phyloP scores from a whole-genome alignment of 1,140 invertebrate genomes.

The Hyles vespertilio region DNA sequence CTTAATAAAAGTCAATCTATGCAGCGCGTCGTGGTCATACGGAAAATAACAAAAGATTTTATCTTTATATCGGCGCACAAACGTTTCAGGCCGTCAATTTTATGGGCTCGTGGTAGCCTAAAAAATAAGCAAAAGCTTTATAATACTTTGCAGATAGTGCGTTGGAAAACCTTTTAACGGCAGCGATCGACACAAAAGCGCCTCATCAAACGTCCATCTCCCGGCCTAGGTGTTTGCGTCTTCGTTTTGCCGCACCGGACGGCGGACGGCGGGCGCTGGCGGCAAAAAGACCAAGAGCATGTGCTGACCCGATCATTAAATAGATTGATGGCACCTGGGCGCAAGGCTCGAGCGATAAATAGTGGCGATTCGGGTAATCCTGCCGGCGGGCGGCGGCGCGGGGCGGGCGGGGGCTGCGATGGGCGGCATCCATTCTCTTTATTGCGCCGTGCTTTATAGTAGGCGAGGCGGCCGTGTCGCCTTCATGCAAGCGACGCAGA shows the following conservation, averaged over 20 bases:
- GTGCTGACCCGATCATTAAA: slow-evolving; percentile 75
- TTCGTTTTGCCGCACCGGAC: slow-evolving; percentile 45
- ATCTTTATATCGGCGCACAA: neutral
- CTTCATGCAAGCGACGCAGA: slow-evolving; percentile 58
- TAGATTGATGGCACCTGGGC: slow-evolving; percentile 74
- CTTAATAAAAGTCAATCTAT: too few species aligned
- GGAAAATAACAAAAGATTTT: slow-evolving; percentile 1
- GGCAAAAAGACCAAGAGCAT: slow-evolving; percentile 68
- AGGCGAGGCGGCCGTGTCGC: slow-evolving; percentile 44
- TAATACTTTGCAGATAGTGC: slow-evolving; percentile 44
- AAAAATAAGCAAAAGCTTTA: slow-evolving; percentile 30
- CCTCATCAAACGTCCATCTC: slow-evolving; percentile 73
- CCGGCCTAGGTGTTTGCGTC: slow-evolving; percentile 42
- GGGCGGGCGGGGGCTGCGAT: slow-evolving; percentile 59
- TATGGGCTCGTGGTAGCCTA: slow-evolving; percentile 15
- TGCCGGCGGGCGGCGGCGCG: slow-evolving; percentile 52
- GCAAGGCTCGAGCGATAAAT: slow-evolving; percentile 72
- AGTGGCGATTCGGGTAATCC: slow-evolving; percentile 74
- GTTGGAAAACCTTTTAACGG: slow-evolving; percentile 64
- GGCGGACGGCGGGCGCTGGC: slow-evolving; percentile 39
- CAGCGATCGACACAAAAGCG: slow-evolving; percentile 66
- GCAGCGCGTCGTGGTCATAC: neutral
- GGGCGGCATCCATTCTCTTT: slow-evolving; percentile 74
- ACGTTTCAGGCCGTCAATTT: slow-evolving; percentile 1
- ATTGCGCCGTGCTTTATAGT: slow-evolving; percentile 71